Evolutionary conservation across 2,888 invertebrate species (phyloP).

Genomic region (Drosophila pegasa): DNA sequence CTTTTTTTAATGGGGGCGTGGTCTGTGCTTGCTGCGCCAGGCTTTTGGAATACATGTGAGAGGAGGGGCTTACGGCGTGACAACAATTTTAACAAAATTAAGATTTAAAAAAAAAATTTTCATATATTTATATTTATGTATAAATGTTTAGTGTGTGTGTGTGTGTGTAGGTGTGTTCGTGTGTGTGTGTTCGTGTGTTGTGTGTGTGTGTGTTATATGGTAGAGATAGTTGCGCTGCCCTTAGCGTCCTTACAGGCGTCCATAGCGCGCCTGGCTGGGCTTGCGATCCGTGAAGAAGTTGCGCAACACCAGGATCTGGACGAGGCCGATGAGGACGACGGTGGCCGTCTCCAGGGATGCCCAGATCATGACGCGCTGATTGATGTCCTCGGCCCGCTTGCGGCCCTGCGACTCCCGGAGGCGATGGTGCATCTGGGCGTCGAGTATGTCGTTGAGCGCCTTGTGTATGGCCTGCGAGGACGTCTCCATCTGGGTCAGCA

Average conservation of each 20-base stretch:
- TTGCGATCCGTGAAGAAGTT: conserved; percentile 94
- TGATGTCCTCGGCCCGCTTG: conserved; percentile 97
- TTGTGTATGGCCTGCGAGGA: conserved; percentile 96
- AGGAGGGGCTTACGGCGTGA: neutral
- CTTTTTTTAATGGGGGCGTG: neutral
- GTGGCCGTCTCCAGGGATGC: conserved; percentile 94
- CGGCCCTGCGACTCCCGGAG: conserved; percentile 96
- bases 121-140: conserved; percentile 9
- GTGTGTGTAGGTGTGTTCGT: conserved; percentile 1
- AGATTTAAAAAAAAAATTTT: conserved; percentile 29
- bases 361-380: conserved; percentile 97
- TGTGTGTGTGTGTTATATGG: conserved; percentile 13
- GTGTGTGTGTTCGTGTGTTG: neutral
- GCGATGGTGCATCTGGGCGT: conserved; percentile 98
- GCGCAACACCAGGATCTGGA: conserved; percentile 95
- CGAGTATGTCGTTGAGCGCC: conserved; percentile 93
- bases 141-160: conserved; percentile 17
- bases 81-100: conserved; percentile 8
- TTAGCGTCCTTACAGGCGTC: conserved; percentile 70
- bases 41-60: conserved; percentile 3
- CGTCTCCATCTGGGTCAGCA: conserved; percentile 97
- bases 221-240: conserved; percentile 33
- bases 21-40: neutral
- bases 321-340: conserved; percentile 93
- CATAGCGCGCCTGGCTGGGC: conserved; percentile 85